A percentile compares a stretch with the other conserved stretches of the same genome.
phyloP scores from a whole-genome alignment of 2,113 vertebrate genomes.

The Oxyura jamaicensis region DNA sequence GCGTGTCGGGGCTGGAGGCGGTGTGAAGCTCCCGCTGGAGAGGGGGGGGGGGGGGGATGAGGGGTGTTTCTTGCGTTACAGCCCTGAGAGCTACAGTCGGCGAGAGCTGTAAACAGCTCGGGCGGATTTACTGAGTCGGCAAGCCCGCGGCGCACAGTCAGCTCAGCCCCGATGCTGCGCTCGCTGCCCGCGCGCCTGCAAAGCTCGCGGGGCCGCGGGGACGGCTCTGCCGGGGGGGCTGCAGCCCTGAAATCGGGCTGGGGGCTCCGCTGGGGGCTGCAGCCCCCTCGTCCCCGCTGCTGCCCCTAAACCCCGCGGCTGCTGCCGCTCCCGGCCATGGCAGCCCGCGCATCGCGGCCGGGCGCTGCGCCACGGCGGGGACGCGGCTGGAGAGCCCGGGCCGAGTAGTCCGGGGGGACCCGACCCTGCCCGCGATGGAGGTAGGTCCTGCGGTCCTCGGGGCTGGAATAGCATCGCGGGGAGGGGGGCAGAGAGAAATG shows the following conservation, averaged over 20 bases:
- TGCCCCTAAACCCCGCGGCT: background rate
- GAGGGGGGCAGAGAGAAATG: background rate
- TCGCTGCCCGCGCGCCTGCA: background rate
- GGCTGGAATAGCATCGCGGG: fast-evolving
- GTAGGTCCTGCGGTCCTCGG: background rate
- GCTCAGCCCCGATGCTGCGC: background rate
- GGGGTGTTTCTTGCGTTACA: slow-evolving; percentile 10
- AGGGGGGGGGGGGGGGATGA: background rate
- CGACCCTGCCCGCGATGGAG: slow-evolving; percentile 37
- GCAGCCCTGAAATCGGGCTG: background rate
- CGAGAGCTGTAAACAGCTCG: slow-evolving; percentile 50
- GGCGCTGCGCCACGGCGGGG: background rate
- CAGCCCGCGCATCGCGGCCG: background rate
- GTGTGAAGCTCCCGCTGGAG: slow-evolving; percentile 21
- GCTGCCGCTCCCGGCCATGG: background rate
- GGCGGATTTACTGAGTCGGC: slow-evolving; percentile 38
- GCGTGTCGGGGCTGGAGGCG: slow-evolving; percentile 44
- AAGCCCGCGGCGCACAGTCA: background rate
- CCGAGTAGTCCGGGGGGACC: background rate
- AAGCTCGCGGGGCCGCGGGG: fast-evolving
- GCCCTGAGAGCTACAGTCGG: slow-evolving; percentile 8
- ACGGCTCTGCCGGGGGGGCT: background rate
- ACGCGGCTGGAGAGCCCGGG: background rate
- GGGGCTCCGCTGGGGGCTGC: background rate
- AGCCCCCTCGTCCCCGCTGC: background rate